phyloP scores from a whole-genome alignment of 2,113 vertebrate species.

The Trematocara zebra region DNA sequence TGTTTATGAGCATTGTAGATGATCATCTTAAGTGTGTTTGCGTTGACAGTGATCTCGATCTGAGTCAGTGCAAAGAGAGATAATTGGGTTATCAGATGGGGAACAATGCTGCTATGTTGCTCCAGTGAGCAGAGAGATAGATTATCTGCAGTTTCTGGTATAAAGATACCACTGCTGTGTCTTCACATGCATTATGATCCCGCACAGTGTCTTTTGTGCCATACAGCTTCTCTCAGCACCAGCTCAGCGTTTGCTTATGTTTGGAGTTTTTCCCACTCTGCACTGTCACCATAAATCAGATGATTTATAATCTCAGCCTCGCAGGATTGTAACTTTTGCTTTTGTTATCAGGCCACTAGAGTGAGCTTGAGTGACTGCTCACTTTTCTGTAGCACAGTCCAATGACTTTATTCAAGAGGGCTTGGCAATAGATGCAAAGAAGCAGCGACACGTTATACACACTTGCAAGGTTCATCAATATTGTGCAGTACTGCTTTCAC shows the following conservation, averaged over 20 bases:
- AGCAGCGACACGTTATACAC: slow-evolving; percentile 15
- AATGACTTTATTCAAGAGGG: slow-evolving; percentile 29
- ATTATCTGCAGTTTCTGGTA: slow-evolving; percentile 26
- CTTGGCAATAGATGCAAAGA: slow-evolving; percentile 3
- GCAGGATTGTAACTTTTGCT: slow-evolving; percentile 54
- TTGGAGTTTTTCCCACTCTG: slow-evolving; percentile 57
- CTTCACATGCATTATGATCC: slow-evolving; percentile 21
- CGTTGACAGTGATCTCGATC: slow-evolving; percentile 39
- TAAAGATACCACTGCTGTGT: slow-evolving; percentile 12
- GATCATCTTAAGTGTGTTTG: slow-evolving; percentile 47
- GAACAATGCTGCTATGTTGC: slow-evolving; percentile 29
- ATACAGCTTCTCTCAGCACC: slow-evolving; percentile 38
- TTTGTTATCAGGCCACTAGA: slow-evolving; percentile 53
- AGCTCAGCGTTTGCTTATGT: slow-evolving; percentile 63
- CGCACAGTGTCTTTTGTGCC: not conserved
- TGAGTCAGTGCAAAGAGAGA: slow-evolving; percentile 31
- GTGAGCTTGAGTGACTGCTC: slow-evolving; percentile 58
- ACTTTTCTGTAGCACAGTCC: slow-evolving; percentile 27
- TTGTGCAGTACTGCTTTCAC: slow-evolving; percentile 24
- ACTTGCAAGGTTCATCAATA: slow-evolving; percentile 25
- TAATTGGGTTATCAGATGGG: slow-evolving; percentile 63
- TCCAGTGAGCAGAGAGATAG: slow-evolving; percentile 8
- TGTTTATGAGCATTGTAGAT: slow-evolving; percentile 32
- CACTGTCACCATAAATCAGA: slow-evolving; percentile 68
- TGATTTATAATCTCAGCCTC: slow-evolving; percentile 65